Evolutionary conservation across 2,113 vertebrate genomes (phyloP).

Genomic region (Zosterops pallidus): DNA sequence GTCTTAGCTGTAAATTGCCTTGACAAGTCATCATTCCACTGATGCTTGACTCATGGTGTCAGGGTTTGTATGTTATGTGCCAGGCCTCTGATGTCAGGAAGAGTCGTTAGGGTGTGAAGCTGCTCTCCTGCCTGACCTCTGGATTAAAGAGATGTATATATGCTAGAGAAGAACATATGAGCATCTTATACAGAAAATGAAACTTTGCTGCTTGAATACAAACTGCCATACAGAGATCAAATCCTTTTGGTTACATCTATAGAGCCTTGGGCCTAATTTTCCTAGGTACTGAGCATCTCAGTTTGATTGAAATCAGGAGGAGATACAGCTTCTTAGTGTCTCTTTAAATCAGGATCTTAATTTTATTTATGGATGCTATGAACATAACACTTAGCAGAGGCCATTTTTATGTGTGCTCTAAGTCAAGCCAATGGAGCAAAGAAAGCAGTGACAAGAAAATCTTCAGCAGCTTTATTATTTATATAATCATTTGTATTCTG

Average conservation of each 20-base stretch:
- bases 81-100: neutral
- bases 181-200: neutral
- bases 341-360: slow-evolving; percentile 50
- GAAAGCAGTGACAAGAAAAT: slow-evolving; percentile 53
- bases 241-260: neutral
- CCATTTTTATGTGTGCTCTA: slow-evolving; percentile 57
- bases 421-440: slow-evolving; percentile 59
- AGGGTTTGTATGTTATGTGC: neutral
- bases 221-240: neutral
- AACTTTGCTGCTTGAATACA: neutral
- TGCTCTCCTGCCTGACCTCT: neutral
- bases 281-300: neutral
- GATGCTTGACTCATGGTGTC: rapidly evolving
- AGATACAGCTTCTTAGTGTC: slow-evolving; percentile 30
- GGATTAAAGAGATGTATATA: neutral
- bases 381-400: slow-evolving; percentile 37
- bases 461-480: slow-evolving; percentile 52
- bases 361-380: slow-evolving; percentile 51
- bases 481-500: slow-evolving; percentile 53
- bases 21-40: neutral
- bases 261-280: slow-evolving; percentile 7
- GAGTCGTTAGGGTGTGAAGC: neutral
- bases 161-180: neutral
- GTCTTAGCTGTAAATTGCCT: neutral
- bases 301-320: slow-evolving; percentile 19